Evolutionary conservation across 2,888 invertebrate species (phyloP).

Genomic region (Lordiphosa andalusiaca): DNA sequence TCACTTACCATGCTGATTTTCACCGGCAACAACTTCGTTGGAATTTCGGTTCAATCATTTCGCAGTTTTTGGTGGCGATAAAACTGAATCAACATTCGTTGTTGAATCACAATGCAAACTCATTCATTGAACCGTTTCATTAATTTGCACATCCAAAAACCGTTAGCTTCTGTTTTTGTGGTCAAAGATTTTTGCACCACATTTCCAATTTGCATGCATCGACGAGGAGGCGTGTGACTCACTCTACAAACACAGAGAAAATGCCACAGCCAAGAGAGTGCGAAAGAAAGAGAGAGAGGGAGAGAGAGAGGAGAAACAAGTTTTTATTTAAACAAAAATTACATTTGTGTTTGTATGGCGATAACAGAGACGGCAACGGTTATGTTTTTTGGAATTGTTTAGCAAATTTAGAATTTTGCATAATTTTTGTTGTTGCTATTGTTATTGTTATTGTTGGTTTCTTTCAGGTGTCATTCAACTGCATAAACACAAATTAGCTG

Average conservation of each 20-base stretch:
- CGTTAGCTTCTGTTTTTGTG: constrained; percentile 26
- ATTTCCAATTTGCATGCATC: constrained; percentile 31
- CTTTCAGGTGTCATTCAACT: constrained; percentile 44
- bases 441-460: neutral
- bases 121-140: constrained; percentile 21
- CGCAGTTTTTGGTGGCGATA: constrained; percentile 28
- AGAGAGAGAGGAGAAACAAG: constrained; percentile 33
- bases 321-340: constrained; percentile 44
- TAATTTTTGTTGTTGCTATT: constrained; percentile 14
- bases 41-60: constrained; percentile 43
- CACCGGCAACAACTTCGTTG: constrained; percentile 44
- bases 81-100: constrained; percentile 61
- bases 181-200: constrained; percentile 14
- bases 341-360: constrained; percentile 22
- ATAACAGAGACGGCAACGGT: constrained; percentile 19
- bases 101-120: constrained; percentile 14
- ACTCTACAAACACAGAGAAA: constrained; percentile 2
- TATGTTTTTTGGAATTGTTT: neutral
- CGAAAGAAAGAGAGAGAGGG: neutral
- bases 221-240: constrained; percentile 9
- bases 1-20: constrained; percentile 29
- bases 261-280: neutral
- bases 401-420: constrained; percentile 19
- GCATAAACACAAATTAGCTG: constrained; percentile 32
- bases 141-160: constrained; percentile 16